Evolutionary conservation across 2,797 vertebrate genomes (phyloP), one percentile per base, ranked within the genome.

Genomic region (Luscinia megarhynchos): DNA sequence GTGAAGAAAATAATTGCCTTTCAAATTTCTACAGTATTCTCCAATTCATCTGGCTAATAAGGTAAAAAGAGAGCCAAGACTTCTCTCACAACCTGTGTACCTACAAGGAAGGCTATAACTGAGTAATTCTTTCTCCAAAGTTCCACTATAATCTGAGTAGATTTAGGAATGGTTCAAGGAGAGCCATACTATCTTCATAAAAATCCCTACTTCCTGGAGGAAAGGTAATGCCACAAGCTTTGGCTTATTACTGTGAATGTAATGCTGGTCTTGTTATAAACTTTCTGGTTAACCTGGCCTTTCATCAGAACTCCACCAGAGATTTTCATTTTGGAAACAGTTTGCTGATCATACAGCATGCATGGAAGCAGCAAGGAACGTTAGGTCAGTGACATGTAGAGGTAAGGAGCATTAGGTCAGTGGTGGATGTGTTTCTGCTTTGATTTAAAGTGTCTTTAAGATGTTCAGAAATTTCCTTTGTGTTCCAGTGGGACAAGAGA

Each of bases 391-490:
- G 57, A 57, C 80, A 72, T 27, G 26, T 40, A 36, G 64, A 91
- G 70, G 51, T 54, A 34, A 77, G 46, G 32, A 70, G 22, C 30
- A 12, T 73, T 68, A 77, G 43, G 30, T 83, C 75, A 83, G 43
- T 58, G n/a, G 54, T 69, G 61, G 57, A 48, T 66, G 27, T 32
- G 10, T 79, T 94, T 84, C 63, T 83, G 15, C 75, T 80, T 76
- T 91, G 58, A 61, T 89, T 92, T 76, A 89, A 89, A 84, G 73
- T 54, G 48, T 62, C 62, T 76, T 80, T 66, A 54, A 74, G 57
- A 69, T 63, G 20, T 76, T 84, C 5, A 15, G 75, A 82, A 79
- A 85, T 79, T 66, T 82, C 10, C 38, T 84, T 79, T 73, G 4
- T 66, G 26, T 84, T 69, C 48, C 74, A 22, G 19, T 58, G 87